Percentiles rank a stretch among this genome's conserved stretches.
These are phyloP conservation scores for Dipodomys merriami DNA, from an alignment of 2,113 vertebrate genomes.

Conservation along the genomic window DNA sequence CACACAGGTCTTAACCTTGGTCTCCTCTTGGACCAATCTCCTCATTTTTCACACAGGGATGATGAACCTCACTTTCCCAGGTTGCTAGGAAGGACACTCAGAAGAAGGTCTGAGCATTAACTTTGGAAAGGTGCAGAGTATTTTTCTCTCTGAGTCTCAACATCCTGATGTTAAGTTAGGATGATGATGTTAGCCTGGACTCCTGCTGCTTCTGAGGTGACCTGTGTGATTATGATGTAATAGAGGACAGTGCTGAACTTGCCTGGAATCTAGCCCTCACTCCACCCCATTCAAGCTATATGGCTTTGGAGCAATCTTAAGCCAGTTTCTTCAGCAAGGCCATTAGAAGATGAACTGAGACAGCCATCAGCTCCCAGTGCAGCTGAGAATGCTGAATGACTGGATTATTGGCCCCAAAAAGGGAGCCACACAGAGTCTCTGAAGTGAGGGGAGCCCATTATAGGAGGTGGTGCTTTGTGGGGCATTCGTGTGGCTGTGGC, in stretches of 20 bases:
- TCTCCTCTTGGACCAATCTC: neutral
- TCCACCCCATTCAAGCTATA: neutral
- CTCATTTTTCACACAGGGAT: neutral
- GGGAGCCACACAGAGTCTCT: neutral
- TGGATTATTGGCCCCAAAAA: neutral
- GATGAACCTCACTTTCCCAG: neutral
- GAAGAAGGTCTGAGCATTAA: neutral
- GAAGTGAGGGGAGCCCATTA: neutral
- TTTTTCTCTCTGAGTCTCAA: neutral
- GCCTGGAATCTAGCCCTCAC: neutral
- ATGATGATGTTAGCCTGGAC: neutral
- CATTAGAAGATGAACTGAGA: neutral
- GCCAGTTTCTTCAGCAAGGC: neutral
- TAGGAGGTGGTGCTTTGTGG: neutral
- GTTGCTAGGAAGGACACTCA: neutral
- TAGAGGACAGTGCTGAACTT: neutral
- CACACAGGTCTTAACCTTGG: neutral
- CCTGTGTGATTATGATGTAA: neutral
- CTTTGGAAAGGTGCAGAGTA: neutral
- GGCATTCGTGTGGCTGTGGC: neutral
- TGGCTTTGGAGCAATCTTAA: neutral
- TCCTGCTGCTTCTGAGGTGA: neutral
- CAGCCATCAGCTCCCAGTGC: neutral
- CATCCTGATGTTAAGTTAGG: neutral
- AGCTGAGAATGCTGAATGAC: neutral